Evolutionary conservation across 2,888 invertebrate species (phyloP).

Genomic region (Campoplex nolae): DNA sequence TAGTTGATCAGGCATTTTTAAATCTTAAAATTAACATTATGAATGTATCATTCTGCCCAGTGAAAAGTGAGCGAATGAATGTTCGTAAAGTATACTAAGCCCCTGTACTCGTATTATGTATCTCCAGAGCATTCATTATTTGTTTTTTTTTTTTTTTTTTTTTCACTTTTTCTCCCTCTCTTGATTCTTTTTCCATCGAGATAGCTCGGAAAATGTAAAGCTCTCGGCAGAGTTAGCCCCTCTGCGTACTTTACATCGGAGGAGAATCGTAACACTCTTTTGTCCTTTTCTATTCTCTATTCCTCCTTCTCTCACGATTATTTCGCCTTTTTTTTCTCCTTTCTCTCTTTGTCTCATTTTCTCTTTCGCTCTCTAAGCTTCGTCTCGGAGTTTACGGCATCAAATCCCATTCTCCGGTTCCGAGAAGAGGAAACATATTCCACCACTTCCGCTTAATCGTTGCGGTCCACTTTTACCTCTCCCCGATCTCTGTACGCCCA

Average conservation of each 20-base stretch:
- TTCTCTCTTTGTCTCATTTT: not conserved
- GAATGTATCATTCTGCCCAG: not conserved
- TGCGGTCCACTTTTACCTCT: constrained; percentile 47
- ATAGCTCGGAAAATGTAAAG: constrained; percentile 34
- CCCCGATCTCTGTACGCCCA: not conserved
- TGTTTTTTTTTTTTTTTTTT: not conserved
- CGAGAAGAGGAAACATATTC: constrained; percentile 46
- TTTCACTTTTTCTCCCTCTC: not conserved
- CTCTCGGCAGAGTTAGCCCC: constrained; percentile 39
- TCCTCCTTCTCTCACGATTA: not conserved
- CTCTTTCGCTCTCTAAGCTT: constrained; percentile 4
- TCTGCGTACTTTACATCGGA: constrained; percentile 25
- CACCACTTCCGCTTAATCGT: constrained; percentile 51
- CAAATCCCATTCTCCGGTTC: constrained; percentile 21
- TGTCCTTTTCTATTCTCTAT: not conserved
- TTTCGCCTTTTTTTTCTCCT: not conserved
- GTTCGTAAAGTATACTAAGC: constrained; percentile 1
- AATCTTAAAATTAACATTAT: too few relatives aligned
- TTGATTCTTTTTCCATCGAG: constrained; percentile 38
- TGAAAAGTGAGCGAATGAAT: constrained; percentile 7
- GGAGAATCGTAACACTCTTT: constrained; percentile 27
- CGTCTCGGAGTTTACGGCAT: constrained; percentile 33
- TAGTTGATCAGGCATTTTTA: too few relatives aligned
- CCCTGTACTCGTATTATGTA: constrained; percentile 13
- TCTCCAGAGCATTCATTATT: not conserved